Percentiles rank a stretch among this genome's conserved stretches.
Evolutionary conservation across 2,888 invertebrate species (phyloP).

Genomic region (Sacculina carcini): DNA sequence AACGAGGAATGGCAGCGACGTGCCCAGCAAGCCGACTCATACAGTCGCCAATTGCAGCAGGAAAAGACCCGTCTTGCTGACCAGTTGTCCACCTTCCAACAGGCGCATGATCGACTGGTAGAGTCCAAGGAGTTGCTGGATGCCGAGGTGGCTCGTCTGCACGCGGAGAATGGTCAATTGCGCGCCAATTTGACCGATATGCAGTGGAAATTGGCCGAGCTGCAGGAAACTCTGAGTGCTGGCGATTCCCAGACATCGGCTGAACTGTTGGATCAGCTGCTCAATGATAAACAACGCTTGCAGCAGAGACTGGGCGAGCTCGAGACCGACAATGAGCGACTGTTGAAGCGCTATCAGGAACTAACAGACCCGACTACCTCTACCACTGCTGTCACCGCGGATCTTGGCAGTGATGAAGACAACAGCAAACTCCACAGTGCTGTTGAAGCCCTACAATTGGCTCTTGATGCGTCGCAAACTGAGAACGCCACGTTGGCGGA

Average conservation of each 20-base stretch:
- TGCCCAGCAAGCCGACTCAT: conserved; percentile 32
- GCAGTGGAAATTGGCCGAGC: conserved; percentile 12
- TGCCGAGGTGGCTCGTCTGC: conserved; percentile 41
- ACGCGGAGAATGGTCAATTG: conserved; percentile 40
- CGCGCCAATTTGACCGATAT: conserved; percentile 31
- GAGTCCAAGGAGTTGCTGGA: conserved; percentile 61
- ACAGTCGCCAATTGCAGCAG: conserved; percentile 30
- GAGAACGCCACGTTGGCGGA: background rate
- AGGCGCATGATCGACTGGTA: conserved; percentile 45
- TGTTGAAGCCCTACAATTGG: background rate
- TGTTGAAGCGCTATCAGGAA: background rate
- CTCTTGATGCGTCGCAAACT: background rate
- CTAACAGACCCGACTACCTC: background rate
- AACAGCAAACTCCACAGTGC: background rate
- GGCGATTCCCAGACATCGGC: background rate
- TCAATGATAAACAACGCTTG: background rate
- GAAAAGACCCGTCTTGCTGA: conserved; percentile 42
- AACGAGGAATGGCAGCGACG: conserved; percentile 27
- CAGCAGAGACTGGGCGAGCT: background rate
- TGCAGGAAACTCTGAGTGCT: conserved; percentile 11
- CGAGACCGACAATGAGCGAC: background rate
- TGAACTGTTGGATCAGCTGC: background rate
- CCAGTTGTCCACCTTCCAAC: conserved; percentile 41
- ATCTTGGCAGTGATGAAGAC: too few relatives aligned
- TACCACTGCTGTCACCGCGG: too few relatives aligned